Evolutionary conservation across 2,113 vertebrate species (phyloP), one percentile per base, ranked within the genome.

Genomic region (Eurystomus gularis): DNA sequence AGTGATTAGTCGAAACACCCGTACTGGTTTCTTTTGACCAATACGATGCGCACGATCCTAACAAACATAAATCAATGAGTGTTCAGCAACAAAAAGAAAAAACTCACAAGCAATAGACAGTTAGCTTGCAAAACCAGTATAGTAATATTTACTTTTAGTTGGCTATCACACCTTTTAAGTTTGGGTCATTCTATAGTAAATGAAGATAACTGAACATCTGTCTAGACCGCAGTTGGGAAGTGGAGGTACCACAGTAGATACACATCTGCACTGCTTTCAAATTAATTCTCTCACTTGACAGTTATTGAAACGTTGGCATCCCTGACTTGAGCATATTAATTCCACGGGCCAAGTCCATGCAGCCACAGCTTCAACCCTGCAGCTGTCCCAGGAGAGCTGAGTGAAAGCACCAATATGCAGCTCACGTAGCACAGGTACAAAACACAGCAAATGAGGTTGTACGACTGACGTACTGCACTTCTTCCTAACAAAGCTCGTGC

Each of bases 41-140:
- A 99, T 99, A 90, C 99, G 98, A 98, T 99, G 99, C 46, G 99
- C 99, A 78, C 99, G 98, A 95, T 99, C 99, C 99, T 99, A 95
- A 95, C 94, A 94, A 91, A 98, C 93, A 98, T 54, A 96, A 94
- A 97, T 84, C 46, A 90, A 8, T 69, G 69, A 97, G 88, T 86
- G 84, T 96, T 96, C 95, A 97, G 94, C 93, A 96, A 78, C 77
- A 96, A 91, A 65, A 55, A 52, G 88, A 65, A 55, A 52, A 31
- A 93, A 86, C 92, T 94, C 80, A 90, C 86, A 94, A 28, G 77
- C 72, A 96, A 88, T 52, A 96, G 17, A 92, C 94, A 95, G 49
- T 88, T 19, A 95, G 79, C 90, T 92, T 78, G 88, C 86, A 96
- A 76, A 85, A 48, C 12, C 44, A 57, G 9, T 25, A 35, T 17